phyloP scores from a whole-genome alignment of 2,113 vertebrate genomes.

The Ranitomeya variabilis region DNA sequence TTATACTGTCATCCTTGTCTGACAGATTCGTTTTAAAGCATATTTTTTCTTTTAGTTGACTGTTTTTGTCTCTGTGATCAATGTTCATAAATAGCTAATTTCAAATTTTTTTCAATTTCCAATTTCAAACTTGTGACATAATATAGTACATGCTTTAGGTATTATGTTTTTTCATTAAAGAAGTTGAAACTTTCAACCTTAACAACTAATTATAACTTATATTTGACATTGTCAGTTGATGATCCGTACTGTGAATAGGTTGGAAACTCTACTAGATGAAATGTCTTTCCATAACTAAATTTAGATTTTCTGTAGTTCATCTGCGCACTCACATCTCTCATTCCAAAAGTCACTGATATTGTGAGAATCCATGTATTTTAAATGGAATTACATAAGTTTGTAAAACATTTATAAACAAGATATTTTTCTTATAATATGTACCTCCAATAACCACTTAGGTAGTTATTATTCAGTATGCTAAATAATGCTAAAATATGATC shows the following conservation, averaged over 20 bases:
- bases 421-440: background rate
- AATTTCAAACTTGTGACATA: background rate
- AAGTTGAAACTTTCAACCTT: background rate
- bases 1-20: no score
- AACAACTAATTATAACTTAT: background rate
- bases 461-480: no score
- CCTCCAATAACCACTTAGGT: no score
- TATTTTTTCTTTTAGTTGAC: no score
- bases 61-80: background rate
- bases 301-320: background rate
- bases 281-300: conserved; percentile 18
- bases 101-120: background rate
- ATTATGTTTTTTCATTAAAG: background rate
- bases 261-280: background rate
- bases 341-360: background rate
- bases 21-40: no score
- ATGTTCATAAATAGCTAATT: no score
- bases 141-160: background rate
- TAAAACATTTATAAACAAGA: background rate
- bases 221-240: conserved; percentile 33
- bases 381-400: background rate
- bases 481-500: no score
- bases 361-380: background rate
- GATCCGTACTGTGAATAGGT: background rate
- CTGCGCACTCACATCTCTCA: background rate